A percentile compares a stretch with the other conserved stretches of the same genome.
Conservation (phyloP, 2,797 vertebrate genomes). For the Sylvia borin region DNA sequence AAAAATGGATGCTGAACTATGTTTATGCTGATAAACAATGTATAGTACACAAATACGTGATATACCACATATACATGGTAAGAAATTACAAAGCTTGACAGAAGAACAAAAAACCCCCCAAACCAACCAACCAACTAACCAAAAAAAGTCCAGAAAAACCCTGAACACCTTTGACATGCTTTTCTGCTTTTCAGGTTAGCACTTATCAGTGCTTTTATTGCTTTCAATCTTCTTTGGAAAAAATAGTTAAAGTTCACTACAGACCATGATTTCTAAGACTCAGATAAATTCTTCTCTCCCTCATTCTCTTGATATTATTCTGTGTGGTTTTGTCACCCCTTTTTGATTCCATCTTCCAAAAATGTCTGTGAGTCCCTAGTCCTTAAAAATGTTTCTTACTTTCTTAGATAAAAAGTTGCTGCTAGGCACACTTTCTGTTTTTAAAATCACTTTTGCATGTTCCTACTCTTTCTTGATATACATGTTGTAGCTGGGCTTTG, state of each 20-base stretch:
- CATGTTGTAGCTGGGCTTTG: neutral
- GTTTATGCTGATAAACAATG: neutral
- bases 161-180: neutral
- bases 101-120: neutral
- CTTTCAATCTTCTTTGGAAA: neutral
- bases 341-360: neutral
- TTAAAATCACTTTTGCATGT: neutral
- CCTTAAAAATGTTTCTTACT: neutral
- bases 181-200: neutral
- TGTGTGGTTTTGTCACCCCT: neutral
- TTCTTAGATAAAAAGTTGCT: neutral
- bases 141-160: neutral
- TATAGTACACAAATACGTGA: neutral
- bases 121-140: neutral
- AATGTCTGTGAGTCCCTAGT: neutral
- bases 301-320: neutral
- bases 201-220: neutral
- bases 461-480: neutral
- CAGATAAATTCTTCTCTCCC: neutral
- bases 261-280: neutral
- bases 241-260: neutral
- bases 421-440: neutral
- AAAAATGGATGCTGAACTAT: neutral
- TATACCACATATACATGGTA: neutral
- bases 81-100: neutral